A percentile compares a stretch with the other conserved stretches of the same genome.
These are phyloP conservation scores for Oreochromis tanganicae DNA, from an alignment of 2,113 vertebrate species.

Conservation along the genomic window DNA sequence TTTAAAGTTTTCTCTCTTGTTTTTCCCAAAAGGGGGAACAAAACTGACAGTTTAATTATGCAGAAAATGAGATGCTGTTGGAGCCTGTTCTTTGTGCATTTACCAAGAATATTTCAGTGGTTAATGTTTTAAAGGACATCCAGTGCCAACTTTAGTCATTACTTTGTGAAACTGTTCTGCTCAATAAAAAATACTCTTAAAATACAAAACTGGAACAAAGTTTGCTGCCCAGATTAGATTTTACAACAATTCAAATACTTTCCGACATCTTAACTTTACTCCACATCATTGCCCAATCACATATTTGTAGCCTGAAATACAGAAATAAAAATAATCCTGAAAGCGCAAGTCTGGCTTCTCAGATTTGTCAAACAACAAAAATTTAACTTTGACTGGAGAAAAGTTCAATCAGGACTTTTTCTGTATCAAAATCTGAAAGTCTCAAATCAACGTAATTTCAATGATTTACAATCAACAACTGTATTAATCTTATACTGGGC, in stretches of 20 bases:
- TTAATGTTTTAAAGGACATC: background rate
- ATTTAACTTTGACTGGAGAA: background rate
- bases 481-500: background rate
- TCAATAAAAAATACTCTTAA: background rate
- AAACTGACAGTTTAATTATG: background rate
- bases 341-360: background rate
- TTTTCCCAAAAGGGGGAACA: background rate
- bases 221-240: rapidly evolving
- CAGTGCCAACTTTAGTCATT: background rate
- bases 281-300: background rate
- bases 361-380: background rate
- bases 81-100: background rate
- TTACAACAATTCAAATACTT: background rate
- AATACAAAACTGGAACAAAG: background rate
- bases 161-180: background rate
- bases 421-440: rapidly evolving
- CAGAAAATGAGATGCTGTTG: background rate
- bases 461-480: background rate
- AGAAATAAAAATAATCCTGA: background rate
- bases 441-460: background rate
- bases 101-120: background rate
- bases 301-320: background rate
- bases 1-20: rapidly evolving
- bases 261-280: rapidly evolving
- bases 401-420: background rate